These are phyloP conservation scores for Nemapogon koenigi DNA, from an alignment of 2,888 invertebrate species.

Conservation along the genomic window DNA sequence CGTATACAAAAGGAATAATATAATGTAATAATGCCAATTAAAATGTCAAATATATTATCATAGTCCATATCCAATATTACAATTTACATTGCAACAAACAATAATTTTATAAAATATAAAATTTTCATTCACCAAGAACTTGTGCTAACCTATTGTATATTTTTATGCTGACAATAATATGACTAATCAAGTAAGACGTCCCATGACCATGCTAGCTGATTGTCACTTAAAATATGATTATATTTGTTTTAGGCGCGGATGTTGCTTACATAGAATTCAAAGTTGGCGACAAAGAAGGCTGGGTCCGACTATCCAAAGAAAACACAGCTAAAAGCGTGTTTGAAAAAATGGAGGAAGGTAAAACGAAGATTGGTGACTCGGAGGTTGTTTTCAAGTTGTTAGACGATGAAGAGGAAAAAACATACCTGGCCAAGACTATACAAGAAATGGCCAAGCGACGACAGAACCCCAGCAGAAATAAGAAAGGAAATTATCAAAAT, in stretches of 20 bases:
- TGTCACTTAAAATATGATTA: background rate
- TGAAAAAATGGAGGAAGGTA: conserved; percentile 69
- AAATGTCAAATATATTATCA: no score
- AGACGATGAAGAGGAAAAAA: conserved; percentile 76
- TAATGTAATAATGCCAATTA: no score
- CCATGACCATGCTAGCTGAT: no score
- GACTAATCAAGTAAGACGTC: no score
- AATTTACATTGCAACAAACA: no score
- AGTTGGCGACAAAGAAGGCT: conserved; percentile 75
- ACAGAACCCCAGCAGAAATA: conserved; percentile 47
- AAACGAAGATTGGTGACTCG: conserved; percentile 58
- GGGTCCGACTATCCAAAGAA: conserved; percentile 73
- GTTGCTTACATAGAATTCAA: conserved; percentile 80
- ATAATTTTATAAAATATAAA: no score
- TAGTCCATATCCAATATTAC: no score
- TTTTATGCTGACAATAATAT: no score
- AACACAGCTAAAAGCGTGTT: conserved; percentile 70
- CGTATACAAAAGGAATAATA: no score
- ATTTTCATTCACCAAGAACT: background rate
- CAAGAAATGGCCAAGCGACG: conserved; percentile 67
- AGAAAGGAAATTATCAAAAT: conserved; percentile 14
- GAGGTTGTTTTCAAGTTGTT: conserved; percentile 64
- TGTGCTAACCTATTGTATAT: background rate
- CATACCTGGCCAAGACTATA: conserved; percentile 67
- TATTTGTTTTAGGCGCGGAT: conserved; percentile 43